Base-by-base conservation (phyloP, 2,888 invertebrate species). In the Gryllus longicercus region DNA sequence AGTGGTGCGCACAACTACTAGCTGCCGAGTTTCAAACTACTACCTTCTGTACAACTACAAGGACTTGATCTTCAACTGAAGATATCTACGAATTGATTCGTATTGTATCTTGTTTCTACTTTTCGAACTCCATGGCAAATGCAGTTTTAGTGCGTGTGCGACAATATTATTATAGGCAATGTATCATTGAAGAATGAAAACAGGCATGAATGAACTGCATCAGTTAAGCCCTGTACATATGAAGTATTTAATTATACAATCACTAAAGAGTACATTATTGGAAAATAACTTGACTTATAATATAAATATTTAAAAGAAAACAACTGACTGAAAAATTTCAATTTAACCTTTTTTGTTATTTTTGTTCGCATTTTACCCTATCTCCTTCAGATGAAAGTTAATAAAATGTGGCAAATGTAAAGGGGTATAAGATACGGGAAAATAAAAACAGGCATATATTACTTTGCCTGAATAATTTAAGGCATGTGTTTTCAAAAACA, bases 1-100 rank as follows among this genome's bases (percentile, higher is more conserved):
- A 0, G 98, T 99, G 14, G 99, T 99, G 0, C 90, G 99, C 81
- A 98, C 99, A 3, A 95, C 97, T 4, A 99, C 97, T 82, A 98
- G 96, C 88, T 99, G 98, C 87, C 91, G 95, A 82, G 98, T 98
- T 14, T 96, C 97, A 76, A 95, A 97, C 85, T 96, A 97, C 86
- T 96, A 98, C 87, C 90, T 99, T 81, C 90, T 99, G 76, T 92
- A 93, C 83, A 96, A 96, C 88, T 99, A 98, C 87, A 96, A 95
- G 86, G 97, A 99, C 85, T 90, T 99, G 79, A 92, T 99, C 85
- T 99, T 99, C 86, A 99, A 99, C 88, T 98, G 88, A 89, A 38
- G 23, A 49, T 74, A 18, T 38, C 8, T 38, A 38, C 38, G 38
- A 38, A 38, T 18, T 3, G 78, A 74, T 21, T 74, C n/a, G 74